These are phyloP conservation scores for Zapus hudsonius DNA, from an alignment of 2,113 vertebrate genomes.

Conservation along the genomic window DNA sequence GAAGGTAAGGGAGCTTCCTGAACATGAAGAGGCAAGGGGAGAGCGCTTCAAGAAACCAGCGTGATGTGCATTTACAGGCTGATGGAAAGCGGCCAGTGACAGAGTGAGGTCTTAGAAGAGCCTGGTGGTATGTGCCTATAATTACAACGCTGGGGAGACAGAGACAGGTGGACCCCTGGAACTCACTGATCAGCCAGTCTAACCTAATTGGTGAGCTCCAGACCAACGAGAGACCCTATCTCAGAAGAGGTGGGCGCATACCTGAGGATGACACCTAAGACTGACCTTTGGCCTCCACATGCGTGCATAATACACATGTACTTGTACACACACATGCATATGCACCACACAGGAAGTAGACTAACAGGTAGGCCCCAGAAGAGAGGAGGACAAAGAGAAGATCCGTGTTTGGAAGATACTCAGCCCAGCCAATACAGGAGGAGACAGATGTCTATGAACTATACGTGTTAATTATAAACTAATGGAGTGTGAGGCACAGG, in stretches of 20 bases:
- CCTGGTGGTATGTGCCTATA: no score
- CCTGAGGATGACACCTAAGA: no score
- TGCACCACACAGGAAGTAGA: not conserved
- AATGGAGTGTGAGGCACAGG: not conserved
- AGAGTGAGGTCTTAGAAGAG: not conserved
- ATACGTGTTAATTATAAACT: not conserved
- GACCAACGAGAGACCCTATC: no score
- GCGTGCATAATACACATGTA: no score
- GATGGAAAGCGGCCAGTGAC: not conserved
- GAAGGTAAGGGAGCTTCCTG: not conserved
- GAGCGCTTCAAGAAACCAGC: not conserved
- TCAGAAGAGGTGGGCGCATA: no score
- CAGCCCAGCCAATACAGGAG: not conserved
- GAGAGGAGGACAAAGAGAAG: not conserved
- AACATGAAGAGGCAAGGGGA: not conserved
- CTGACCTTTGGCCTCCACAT: no score
- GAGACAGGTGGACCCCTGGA: no score
- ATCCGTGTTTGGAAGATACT: not conserved
- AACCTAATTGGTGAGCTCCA: no score
- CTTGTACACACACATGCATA: no score
- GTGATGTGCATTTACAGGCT: no score
- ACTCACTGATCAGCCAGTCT: no score
- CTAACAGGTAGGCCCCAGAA: not conserved
- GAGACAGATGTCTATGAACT: not conserved
- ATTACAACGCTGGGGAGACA: no score